Conservation (phyloP, 2,797 vertebrate species). For the Oryzias sinensis region DNA sequence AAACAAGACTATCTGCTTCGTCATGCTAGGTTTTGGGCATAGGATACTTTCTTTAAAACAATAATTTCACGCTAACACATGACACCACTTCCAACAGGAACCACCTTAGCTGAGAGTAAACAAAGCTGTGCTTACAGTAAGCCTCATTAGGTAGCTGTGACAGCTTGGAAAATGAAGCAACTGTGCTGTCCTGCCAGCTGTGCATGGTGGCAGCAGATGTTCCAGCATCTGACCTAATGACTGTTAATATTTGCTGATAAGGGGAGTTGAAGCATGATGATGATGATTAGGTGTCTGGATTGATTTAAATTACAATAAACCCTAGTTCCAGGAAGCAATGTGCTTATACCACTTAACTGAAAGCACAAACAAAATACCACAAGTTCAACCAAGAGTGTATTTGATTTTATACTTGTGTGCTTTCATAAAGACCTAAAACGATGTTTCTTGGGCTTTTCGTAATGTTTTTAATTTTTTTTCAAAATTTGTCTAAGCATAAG, state of each 20-base stretch:
- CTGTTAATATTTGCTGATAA: slow-evolving; percentile 13
- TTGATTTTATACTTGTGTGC: no score
- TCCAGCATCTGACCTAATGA: slow-evolving; percentile 22
- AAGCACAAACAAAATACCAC: no score
- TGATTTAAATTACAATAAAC: slow-evolving; percentile 9
- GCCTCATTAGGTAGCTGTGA: background rate
- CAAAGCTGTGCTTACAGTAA: background rate
- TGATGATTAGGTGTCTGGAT: slow-evolving; percentile 26
- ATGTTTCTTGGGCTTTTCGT: no score
- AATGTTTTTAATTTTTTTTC: no score
- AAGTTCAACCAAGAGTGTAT: no score
- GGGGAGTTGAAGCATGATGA: slow-evolving; percentile 23
- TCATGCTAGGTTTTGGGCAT: no score
- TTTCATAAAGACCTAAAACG: no score
- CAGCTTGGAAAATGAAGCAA: background rate
- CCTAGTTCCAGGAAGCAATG: background rate
- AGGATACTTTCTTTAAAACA: no score
- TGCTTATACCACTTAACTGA: background rate
- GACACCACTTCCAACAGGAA: no score
- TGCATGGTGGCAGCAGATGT: slow-evolving; percentile 35
- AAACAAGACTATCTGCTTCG: background rate
- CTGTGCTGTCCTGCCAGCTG: background rate
- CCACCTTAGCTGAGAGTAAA: no score
- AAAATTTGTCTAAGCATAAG: no score
- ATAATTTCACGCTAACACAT: no score